Evolutionary conservation across 2,888 invertebrate genomes (phyloP), one percentile per base, ranked within the genome.

Genomic region (Dynastes grantii): DNA sequence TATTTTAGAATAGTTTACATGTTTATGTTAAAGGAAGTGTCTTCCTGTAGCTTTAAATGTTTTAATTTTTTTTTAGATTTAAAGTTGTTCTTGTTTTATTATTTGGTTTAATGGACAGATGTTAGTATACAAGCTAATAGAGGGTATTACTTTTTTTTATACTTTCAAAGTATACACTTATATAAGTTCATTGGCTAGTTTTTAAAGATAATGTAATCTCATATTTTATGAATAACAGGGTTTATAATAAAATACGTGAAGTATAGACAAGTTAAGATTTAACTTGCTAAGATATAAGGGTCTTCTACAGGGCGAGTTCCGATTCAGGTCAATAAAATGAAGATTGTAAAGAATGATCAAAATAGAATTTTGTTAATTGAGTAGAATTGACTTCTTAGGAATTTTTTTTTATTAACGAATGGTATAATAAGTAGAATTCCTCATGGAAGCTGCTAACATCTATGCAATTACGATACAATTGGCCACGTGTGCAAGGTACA

Each of bases 161-260:
- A 91, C 91, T 93, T 93, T 93, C 92, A 93, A 93, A 92, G 92
- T 92, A 92, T 91, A 91, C 89, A 91, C 92, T 92, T 92, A 82
- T 87, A 89, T 91, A 92, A 92, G 92, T 91, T 92, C 91, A 92
- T 92, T 91, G 92, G 92, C 90, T 91, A 89, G 83, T 89, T 55
- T 64, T 83, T 84, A 80, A 84, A 89, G 82, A 90, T 84, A 85
- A 90, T 81, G 64, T 90, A 90, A 89, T 92, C 92, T 91, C 92
- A 92, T 80, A 87, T 87, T 89, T 90, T 90, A 81, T 83, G 86
- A 77, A 90, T 85, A 82, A 92, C 32, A 0, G 91, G 91, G 0
- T 90, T 91, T 79, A 92, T 84, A 84, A 92, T 85, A 87, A 90
- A 93, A 85, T 91, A 92, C 65, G 87, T 85, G 85, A 93, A 93